phyloP scores from a whole-genome alignment of 2,888 invertebrate species.

The Lottia scabra region DNA sequence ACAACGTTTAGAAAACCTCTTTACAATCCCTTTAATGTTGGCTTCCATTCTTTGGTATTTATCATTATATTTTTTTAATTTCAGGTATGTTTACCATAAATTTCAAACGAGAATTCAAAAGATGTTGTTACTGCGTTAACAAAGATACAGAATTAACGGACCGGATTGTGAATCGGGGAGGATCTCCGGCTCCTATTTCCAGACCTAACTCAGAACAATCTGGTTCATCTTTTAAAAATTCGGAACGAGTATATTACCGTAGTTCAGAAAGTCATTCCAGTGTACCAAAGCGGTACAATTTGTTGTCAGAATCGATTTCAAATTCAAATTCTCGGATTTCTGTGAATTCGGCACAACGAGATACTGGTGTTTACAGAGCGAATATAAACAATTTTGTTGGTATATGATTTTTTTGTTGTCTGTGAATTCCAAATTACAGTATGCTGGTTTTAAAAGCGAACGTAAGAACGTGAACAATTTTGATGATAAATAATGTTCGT shows the following conservation, averaged over 20 bases:
- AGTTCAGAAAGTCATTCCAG: constrained; percentile 8
- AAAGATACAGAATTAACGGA: constrained; percentile 13
- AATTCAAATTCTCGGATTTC: constrained; percentile 2
- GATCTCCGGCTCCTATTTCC: neutral
- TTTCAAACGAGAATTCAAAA: constrained; percentile 57
- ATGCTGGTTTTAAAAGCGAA: too few species aligned
- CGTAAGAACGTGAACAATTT: too few species aligned
- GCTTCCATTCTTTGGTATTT: too few species aligned
- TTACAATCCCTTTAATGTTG: neutral
- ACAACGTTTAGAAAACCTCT: neutral
- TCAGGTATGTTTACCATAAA: constrained; percentile 62
- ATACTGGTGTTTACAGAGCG: constrained; percentile 27
- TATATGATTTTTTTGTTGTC: too few species aligned
- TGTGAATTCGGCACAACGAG: constrained; percentile 6
- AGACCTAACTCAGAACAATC: constrained; percentile 10
- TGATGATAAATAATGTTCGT: too few species aligned
- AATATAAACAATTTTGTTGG: constrained; percentile 40
- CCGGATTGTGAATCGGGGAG: constrained; percentile 14
- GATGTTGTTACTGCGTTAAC: constrained; percentile 55
- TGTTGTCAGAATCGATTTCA: neutral
- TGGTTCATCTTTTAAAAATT: constrained; percentile 3
- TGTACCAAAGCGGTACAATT: neutral
- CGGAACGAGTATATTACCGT: constrained; percentile 14
- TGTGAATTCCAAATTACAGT: too few species aligned
- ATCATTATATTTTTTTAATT: constrained; percentile 27